phyloP scores from a whole-genome alignment of 2,113 vertebrate species.

The Dicentrarchus labrax region DNA sequence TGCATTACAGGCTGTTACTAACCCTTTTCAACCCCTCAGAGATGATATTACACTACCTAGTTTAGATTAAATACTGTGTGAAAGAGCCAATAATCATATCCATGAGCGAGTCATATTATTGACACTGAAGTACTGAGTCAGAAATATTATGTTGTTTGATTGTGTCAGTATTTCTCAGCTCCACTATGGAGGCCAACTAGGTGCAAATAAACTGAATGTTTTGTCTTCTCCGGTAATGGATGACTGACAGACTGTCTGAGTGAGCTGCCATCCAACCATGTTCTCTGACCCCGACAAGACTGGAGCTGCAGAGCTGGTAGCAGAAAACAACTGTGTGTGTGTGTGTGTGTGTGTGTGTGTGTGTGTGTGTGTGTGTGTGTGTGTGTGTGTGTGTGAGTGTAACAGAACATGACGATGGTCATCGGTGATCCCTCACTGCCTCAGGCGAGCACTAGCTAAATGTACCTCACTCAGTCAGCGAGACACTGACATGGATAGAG shows the following conservation, averaged over 20 bases:
- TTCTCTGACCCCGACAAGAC: conserved; percentile 69
- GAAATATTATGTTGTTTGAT: neutral
- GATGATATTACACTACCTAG: neutral
- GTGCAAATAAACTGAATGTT: conserved; percentile 65
- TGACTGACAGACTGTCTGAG: conserved; percentile 73
- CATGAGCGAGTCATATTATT: neutral
- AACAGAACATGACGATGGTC: conserved; percentile 71
- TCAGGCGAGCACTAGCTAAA: conserved; percentile 70
- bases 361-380: conserved; percentile 46
- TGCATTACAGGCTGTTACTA: neutral
- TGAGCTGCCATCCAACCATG: conserved; percentile 66
- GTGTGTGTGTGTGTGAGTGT: conserved; percentile 47
- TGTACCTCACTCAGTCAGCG: conserved; percentile 70
- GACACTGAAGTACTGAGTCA: neutral
- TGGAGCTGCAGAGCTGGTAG: conserved; percentile 55
- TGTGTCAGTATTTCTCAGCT: conserved; percentile 16
- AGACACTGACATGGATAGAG: conserved; percentile 64
- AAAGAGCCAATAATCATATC: neutral
- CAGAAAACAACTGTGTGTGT: conserved; percentile 47
- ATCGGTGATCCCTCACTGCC: conserved; percentile 68
- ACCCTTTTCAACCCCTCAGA: neutral
- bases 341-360: conserved; percentile 37
- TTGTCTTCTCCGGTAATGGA: conserved; percentile 64
- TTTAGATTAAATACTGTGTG: neutral
- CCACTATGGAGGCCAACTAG: conserved; percentile 35